Evolutionary conservation across 2,113 vertebrate genomes (phyloP).

Genomic region (Chaetodon trifascialis): DNA sequence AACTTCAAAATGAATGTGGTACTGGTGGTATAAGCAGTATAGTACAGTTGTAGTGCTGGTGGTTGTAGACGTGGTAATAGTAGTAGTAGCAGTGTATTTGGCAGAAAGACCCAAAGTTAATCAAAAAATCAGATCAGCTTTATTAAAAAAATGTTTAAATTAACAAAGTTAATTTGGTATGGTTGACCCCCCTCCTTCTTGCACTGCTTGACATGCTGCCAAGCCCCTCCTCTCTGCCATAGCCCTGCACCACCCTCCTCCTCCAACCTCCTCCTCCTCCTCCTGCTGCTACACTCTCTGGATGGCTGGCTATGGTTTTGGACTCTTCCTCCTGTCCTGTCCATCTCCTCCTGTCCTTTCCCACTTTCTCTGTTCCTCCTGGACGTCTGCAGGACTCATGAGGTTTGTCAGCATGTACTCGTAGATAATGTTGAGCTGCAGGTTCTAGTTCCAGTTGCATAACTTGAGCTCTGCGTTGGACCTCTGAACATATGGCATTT

Average conservation of each 20-base stretch:
- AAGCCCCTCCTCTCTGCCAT: conserved; percentile 63
- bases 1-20: neutral
- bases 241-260: neutral
- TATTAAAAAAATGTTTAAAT: neutral
- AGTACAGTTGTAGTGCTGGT: no score
- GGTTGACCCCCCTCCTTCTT: neutral
- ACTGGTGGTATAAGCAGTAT: neutral
- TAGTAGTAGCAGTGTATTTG: neutral
- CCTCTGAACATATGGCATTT: neutral
- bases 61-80: no score
- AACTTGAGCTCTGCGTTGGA: conserved; percentile 1
- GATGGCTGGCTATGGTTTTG: conserved; percentile 42
- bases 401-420: conserved; percentile 70
- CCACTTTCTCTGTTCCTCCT: conserved; percentile 36
- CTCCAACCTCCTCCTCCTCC: conserved; percentile 15
- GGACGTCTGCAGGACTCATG: conserved; percentile 63
- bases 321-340: conserved; percentile 54
- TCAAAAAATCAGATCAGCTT: no score
- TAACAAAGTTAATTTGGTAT: neutral
- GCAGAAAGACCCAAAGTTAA: no score
- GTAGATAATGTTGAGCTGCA: neutral
- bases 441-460: neutral
- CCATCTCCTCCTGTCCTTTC: conserved; percentile 47
- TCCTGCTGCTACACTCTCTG: conserved; percentile 48
- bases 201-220: conserved; percentile 33